phyloP scores from a whole-genome alignment of 2,797 vertebrate genomes.

The Cynodonichthys magdalenae region DNA sequence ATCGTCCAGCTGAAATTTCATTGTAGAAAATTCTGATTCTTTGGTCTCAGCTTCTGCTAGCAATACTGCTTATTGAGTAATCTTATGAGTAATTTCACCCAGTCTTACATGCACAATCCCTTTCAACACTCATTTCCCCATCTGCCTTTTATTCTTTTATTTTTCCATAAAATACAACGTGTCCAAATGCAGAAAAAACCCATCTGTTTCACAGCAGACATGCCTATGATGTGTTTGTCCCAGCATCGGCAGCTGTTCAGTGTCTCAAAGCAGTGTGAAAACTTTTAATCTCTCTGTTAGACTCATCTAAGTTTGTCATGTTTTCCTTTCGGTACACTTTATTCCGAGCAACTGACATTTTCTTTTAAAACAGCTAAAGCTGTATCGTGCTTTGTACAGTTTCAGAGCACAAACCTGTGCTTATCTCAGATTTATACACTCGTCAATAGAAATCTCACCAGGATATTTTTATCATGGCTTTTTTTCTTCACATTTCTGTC shows the following conservation, averaged over 20 bases:
- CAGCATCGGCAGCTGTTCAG: constrained; percentile 47
- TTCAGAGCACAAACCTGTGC: constrained; percentile 9
- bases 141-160: constrained; percentile 6
- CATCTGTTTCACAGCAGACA: constrained; percentile 50
- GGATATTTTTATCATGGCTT: constrained; percentile 17
- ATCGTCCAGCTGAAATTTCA: not conserved
- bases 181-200: constrained; percentile 43
- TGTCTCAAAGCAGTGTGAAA: constrained; percentile 22
- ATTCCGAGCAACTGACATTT: constrained; percentile 24
- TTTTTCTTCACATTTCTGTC: constrained; percentile 2
- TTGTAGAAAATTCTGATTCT: not conserved
- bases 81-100: constrained; percentile 5
- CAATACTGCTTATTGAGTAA: not conserved
- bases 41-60: not conserved
- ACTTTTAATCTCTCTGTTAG: constrained; percentile 13
- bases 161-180: constrained; percentile 16
- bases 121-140: constrained; percentile 6
- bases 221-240: constrained; percentile 38
- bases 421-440: constrained; percentile 19
- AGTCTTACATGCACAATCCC: constrained; percentile 11
- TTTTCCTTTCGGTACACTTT: constrained; percentile 9
- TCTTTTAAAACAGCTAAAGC: constrained; percentile 3
- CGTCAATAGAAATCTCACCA: constrained; percentile 10
- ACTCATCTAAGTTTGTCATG: constrained; percentile 1
- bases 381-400: constrained; percentile 4